These are phyloP conservation scores for Anarrhichthys ocellatus DNA, from an alignment of 2,113 vertebrate genomes.

Conservation along the genomic window DNA sequence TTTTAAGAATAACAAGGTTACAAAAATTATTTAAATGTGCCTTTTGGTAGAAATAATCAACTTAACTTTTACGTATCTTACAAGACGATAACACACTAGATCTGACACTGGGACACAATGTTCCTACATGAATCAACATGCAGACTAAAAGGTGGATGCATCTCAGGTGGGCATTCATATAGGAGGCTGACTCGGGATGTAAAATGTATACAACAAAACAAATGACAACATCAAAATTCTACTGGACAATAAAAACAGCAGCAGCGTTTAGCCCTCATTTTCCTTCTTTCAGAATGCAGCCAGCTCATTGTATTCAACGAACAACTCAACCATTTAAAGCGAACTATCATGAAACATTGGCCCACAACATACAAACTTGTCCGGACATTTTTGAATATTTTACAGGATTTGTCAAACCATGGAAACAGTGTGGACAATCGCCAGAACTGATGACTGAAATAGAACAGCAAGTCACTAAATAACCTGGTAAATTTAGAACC, in stretches of 20 bases:
- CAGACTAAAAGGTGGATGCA: neutral
- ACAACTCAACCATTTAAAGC: conserved; percentile 9
- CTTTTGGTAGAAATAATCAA: neutral
- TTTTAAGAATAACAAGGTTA: neutral
- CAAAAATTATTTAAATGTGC: neutral
- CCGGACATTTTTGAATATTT: neutral
- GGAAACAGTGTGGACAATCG: neutral
- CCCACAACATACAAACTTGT: neutral
- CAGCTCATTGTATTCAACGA: neutral
- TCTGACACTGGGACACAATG: neutral
- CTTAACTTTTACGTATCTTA: neutral
- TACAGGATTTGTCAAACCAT: neutral
- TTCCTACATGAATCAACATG: conserved; percentile 24
- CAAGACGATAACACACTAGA: conserved; percentile 6
- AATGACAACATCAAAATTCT: conserved; percentile 16
- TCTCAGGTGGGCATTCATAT: neutral
- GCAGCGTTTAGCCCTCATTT: neutral
- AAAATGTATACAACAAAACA: conserved; percentile 7
- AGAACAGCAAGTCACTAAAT: conserved; percentile 25
- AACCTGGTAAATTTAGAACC: conserved; percentile 54
- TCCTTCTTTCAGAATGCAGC: neutral
- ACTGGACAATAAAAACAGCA: conserved; percentile 22
- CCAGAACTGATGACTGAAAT: conserved; percentile 2
- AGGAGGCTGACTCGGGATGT: neutral
- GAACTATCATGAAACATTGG: neutral